A percentile compares a stretch with the other conserved stretches of the same genome.
Evolutionary conservation across 1,140 invertebrate species (phyloP).

Genomic region (Theocolax elegans): DNA sequence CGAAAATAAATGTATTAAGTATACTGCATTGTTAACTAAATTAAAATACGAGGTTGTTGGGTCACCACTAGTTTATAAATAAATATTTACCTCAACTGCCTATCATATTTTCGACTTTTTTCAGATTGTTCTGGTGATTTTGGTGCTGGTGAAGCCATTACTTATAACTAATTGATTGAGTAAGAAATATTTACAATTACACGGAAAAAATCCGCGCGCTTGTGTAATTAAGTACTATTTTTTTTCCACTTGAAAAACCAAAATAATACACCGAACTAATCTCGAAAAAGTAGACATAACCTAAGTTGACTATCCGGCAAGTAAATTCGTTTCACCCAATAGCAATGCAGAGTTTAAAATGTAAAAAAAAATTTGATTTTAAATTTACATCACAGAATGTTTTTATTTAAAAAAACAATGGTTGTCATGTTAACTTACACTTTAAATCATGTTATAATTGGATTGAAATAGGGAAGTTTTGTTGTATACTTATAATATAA

Average conservation of each 20-base stretch:
- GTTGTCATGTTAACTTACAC: no score
- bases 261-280: no score
- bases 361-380: neutral
- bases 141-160: constrained; percentile 79
- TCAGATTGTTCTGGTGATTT: constrained; percentile 85
- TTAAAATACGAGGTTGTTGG: no score
- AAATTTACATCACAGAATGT: no score
- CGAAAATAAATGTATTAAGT: no score
- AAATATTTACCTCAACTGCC: constrained; percentile 82
- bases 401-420: no score
- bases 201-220: neutral
- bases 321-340: no score
- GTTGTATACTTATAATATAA: no score
- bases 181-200: neutral
- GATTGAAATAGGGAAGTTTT: no score
- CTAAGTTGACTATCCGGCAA: neutral
- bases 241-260: neutral
- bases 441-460: no score
- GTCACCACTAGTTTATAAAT: constrained; percentile 14
- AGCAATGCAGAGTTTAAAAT: neutral
- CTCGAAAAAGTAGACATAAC: neutral
- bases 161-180: neutral
- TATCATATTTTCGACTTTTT: constrained; percentile 86
- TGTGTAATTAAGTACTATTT: no score
- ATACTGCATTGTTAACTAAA: no score